phyloP scores from a whole-genome alignment of 2,113 vertebrate genomes.

The Eubucco bourcierii region DNA sequence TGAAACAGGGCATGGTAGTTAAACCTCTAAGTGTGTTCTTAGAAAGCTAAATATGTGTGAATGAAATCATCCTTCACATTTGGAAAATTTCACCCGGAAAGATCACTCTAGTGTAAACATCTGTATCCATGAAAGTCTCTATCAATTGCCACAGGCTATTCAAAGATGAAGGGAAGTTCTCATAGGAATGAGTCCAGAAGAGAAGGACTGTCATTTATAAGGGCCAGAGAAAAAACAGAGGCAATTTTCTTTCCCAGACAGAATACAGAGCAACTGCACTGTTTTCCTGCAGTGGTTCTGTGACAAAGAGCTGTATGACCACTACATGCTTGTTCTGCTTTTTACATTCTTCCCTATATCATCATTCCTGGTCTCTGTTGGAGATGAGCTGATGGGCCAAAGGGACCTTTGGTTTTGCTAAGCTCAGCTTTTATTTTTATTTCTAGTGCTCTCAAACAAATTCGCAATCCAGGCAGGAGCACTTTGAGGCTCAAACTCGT shows the following conservation, averaged over 20 bases:
- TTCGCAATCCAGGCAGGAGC: not conserved
- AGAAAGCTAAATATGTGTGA: not conserved
- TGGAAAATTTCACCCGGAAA: not conserved
- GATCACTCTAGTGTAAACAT: accelerated
- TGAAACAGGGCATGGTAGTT: not conserved
- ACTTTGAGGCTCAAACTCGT: not conserved
- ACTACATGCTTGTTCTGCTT: not conserved
- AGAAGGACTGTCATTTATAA: not conserved
- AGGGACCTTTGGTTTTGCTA: not conserved
- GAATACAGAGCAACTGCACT: not conserved
- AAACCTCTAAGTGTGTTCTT: not conserved
- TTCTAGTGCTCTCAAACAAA: not conserved
- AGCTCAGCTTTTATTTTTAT: accelerated
- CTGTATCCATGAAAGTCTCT: not conserved
- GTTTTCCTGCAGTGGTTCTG: not conserved
- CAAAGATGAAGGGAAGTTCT: not conserved
- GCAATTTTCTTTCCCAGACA: not conserved
- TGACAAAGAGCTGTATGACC: not conserved
- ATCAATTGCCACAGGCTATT: not conserved
- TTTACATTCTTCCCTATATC: not conserved
- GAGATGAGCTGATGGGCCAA: not conserved
- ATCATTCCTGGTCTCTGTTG: not conserved
- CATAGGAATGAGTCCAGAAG: not conserved
- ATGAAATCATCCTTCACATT: not conserved
- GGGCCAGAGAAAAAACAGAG: not conserved